Conservation (phyloP, 2,113 vertebrate genomes). For the Mustela lutreola region DNA sequence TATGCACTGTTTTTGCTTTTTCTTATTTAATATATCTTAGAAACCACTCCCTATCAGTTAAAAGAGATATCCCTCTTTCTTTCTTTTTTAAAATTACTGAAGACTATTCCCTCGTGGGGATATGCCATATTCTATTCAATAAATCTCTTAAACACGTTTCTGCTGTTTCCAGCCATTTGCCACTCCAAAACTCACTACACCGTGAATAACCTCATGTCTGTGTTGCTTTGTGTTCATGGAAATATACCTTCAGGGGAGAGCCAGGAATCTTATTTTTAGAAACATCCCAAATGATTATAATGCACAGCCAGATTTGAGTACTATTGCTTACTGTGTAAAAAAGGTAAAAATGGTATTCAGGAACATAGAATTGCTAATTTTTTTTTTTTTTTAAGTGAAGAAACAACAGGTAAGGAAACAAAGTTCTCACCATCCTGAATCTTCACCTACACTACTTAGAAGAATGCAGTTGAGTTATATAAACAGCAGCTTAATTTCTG, state of each 20-base stretch:
- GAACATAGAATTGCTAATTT: not conserved
- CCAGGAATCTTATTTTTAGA: conserved; percentile 25
- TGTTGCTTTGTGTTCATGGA: not conserved
- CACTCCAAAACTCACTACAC: not conserved
- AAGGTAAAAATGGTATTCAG: not conserved
- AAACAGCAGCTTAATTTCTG: not conserved
- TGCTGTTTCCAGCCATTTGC: not conserved
- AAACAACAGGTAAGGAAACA: not conserved
- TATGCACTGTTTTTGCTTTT: not conserved
- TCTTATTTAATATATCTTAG: conserved; percentile 19
- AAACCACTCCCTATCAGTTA: not conserved
- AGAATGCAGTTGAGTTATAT: not conserved
- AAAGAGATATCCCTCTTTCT: not conserved
- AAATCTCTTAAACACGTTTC: not conserved
- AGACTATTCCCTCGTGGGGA: not conserved
- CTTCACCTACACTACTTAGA: not conserved
- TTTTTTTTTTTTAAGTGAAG: not conserved
- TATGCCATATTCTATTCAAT: not conserved
- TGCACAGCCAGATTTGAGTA: not conserved
- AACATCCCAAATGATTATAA: not conserved
- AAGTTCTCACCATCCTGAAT: not conserved
- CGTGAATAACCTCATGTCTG: not conserved
- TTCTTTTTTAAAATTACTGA: not conserved
- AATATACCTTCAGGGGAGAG: not conserved
- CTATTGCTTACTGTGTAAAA: not conserved